phyloP scores from a whole-genome alignment of 2,888 invertebrate genomes.

The Cryptocephalus primarius region DNA sequence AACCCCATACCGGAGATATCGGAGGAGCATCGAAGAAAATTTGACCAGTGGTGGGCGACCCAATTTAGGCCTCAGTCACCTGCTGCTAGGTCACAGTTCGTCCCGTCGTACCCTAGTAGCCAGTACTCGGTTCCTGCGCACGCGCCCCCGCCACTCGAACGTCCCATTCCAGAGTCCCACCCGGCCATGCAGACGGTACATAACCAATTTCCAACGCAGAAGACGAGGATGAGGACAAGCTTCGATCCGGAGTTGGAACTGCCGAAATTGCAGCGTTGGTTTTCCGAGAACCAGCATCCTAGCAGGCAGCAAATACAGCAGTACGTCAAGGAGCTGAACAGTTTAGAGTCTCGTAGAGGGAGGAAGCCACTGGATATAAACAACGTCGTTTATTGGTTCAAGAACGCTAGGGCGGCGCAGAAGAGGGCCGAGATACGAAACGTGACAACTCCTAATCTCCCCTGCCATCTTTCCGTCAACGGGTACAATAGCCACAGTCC shows the following conservation, averaged over 20 bases:
- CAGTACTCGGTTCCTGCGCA: conserved; percentile 41
- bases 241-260: conserved; percentile 95
- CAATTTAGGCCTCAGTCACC: conserved; percentile 53
- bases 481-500: conserved; percentile 57
- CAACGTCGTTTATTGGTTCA: conserved; percentile 96
- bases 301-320: conserved; percentile 93
- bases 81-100: conserved; percentile 31
- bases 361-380: conserved; percentile 90
- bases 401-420: conserved; percentile 92
- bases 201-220: conserved; percentile 68
- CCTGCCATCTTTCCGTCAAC: conserved; percentile 50
- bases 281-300: conserved; percentile 94
- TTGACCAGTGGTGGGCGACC: conserved; percentile 83
- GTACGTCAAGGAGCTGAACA: conserved; percentile 89
- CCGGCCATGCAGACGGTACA: conserved; percentile 69
- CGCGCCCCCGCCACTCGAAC: conserved; percentile 34
- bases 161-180: conserved; percentile 47
- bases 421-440: conserved; percentile 77
- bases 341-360: conserved; percentile 81
- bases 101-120: conserved; percentile 37
- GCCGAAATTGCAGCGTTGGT: conserved; percentile 94
- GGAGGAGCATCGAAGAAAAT: conserved; percentile 77
- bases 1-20: conserved; percentile 61
- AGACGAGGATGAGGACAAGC: conserved; percentile 91
- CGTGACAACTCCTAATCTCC: conserved; percentile 42